Evolutionary conservation across 30 jellyfish, hydroid and myxozoan species (phyloP).

Genomic region (Hydractinia symbiolongicarpus): DNA sequence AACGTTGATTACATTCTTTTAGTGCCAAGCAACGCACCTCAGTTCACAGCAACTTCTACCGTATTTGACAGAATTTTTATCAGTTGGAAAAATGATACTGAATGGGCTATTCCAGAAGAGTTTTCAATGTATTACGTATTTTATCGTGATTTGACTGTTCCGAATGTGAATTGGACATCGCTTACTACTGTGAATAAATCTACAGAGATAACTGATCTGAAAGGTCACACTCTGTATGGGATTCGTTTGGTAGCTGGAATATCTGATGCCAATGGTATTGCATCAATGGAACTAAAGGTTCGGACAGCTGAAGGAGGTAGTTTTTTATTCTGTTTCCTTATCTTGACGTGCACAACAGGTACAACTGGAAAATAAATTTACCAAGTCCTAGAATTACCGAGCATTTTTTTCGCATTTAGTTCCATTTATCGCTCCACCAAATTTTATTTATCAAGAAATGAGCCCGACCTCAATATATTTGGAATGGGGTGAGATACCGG

Average conservation of each 20-base stretch:
- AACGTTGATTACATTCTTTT: too few species aligned
- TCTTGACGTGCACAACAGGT: background rate
- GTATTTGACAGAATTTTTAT: background rate
- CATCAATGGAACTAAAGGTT: slow-evolving; percentile 7
- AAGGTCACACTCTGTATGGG: slow-evolving; percentile 11
- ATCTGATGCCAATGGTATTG: slow-evolving; percentile 1
- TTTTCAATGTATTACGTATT: slow-evolving; percentile 1
- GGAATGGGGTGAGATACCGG: slow-evolving; percentile 2
- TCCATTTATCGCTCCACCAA: slow-evolving; percentile 17
- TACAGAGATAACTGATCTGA: background rate
- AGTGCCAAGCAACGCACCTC: background rate
- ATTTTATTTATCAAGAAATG: background rate
- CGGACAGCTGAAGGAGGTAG: slow-evolving; percentile 61
- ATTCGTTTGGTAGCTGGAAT: slow-evolving; percentile 7
- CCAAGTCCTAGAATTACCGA: background rate
- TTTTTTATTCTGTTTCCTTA: background rate
- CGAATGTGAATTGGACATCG: background rate
- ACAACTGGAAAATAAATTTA: background rate
- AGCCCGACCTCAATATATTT: background rate
- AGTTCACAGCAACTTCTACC: background rate
- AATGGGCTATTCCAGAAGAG: background rate
- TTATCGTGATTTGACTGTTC: background rate
- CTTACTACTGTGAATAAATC: background rate
- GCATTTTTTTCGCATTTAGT: background rate
- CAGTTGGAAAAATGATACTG: background rate